Evolutionary conservation across 2,113 vertebrate species (phyloP).

Genomic region (Apodemus sylvaticus): DNA sequence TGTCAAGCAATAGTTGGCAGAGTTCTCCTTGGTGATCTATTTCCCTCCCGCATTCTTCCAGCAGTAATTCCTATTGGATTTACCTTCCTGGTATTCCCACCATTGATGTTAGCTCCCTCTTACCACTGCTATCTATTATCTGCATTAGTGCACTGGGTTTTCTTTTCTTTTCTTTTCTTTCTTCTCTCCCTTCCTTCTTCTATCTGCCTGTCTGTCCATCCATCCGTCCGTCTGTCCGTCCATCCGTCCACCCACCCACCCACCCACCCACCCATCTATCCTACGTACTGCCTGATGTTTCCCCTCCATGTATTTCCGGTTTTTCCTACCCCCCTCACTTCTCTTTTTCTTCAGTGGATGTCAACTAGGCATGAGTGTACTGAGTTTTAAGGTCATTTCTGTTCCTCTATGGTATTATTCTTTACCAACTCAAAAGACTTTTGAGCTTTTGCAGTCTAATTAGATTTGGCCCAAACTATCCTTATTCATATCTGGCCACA

Average conservation of each 20-base stretch:
- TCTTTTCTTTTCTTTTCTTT: background rate
- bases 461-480: background rate
- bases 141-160: background rate
- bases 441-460: background rate
- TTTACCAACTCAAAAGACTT: background rate
- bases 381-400: background rate
- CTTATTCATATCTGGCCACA: background rate
- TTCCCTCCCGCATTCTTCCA: background rate
- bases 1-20: background rate
- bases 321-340: background rate
- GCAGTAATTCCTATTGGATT: background rate
- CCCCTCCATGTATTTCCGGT: background rate
- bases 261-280: too few relatives aligned
- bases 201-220: too few relatives aligned
- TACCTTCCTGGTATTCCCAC: background rate
- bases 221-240: rapidly evolving
- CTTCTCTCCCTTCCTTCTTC: too few relatives aligned
- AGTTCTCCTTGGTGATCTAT: background rate
- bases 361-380: background rate
- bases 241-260: too few relatives aligned
- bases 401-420: background rate
- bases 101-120: background rate
- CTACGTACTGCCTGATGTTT: background rate
- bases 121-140: background rate
- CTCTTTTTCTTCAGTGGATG: background rate